Evolutionary conservation across 2,888 invertebrate genomes (phyloP).

Genomic region (Sinhomidia bicolor): DNA sequence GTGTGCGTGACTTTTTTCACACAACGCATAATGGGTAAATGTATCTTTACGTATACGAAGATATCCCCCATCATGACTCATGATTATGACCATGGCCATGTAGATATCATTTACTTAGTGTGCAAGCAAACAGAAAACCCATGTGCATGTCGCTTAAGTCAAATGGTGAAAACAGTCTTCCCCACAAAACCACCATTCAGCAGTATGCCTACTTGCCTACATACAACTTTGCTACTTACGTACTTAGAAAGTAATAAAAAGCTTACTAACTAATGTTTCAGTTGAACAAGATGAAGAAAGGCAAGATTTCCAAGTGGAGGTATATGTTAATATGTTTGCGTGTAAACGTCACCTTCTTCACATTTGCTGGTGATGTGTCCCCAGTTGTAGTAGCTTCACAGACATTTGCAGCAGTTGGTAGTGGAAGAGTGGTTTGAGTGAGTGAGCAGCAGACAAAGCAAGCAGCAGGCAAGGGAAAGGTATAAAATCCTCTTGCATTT

Average conservation of each 20-base stretch:
- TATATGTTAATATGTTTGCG: too few species aligned
- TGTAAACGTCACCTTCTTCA: too few species aligned
- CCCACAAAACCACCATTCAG: too few species aligned
- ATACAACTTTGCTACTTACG: too few species aligned
- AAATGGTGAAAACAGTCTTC: neutral
- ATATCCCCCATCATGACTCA: neutral
- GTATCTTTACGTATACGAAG: neutral
- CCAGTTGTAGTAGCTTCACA: too few species aligned
- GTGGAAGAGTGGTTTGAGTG: too few species aligned
- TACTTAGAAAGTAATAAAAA: neutral
- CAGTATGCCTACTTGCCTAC: too few species aligned
- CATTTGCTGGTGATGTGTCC: neutral
- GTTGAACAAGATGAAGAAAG: neutral
- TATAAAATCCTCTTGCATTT: conserved; percentile 48
- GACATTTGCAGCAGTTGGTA: too few species aligned
- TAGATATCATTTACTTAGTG: too few species aligned
- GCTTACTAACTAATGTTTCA: neutral
- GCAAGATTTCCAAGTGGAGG: too few species aligned
- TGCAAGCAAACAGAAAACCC: neutral
- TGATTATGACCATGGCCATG: too few species aligned
- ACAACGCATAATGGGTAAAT: neutral
- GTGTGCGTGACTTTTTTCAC: neutral
- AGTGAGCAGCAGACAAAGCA: too few species aligned
- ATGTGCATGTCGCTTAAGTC: neutral
- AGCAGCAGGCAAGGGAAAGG: neutral